phyloP scores from a whole-genome alignment of 2,113 vertebrate genomes.

The Microcebus murinus region DNA sequence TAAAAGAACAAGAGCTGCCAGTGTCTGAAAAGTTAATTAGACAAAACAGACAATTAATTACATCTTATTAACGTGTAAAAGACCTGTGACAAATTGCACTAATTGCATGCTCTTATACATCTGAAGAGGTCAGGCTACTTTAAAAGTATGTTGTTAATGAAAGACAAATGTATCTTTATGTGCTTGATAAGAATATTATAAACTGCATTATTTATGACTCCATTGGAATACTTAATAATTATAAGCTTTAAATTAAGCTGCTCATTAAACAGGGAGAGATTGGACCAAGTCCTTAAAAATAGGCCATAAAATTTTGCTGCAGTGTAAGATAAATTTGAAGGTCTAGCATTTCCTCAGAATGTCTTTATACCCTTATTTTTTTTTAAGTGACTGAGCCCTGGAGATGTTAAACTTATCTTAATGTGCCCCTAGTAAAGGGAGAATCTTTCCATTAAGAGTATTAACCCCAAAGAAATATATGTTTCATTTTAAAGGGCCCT shows the following conservation, averaged over 20 bases:
- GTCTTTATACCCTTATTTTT: constrained; percentile 72
- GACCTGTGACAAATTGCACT: constrained; percentile 88
- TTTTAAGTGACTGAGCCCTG: constrained; percentile 71
- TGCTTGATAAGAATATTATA: constrained; percentile 86
- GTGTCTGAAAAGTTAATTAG: constrained; percentile 88
- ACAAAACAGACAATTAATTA: constrained; percentile 89
- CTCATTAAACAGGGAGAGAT: constrained; percentile 82
- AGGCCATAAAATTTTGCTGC: constrained; percentile 78
- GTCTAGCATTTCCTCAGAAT: constrained; percentile 67
- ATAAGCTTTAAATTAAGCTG: constrained; percentile 86
- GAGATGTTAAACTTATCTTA: constrained; percentile 73
- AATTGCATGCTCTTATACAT: constrained; percentile 85
- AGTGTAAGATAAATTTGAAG: constrained; percentile 82
- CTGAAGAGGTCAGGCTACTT: constrained; percentile 87
- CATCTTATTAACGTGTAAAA: constrained; percentile 87
- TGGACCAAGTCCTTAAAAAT: constrained; percentile 79
- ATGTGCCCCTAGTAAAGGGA: constrained; percentile 53
- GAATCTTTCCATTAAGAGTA: neutral
- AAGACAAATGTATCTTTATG: constrained; percentile 87
- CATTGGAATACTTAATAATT: constrained; percentile 84
- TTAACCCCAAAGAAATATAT: constrained; percentile 37
- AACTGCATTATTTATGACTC: constrained; percentile 88
- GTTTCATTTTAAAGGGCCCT: constrained; percentile 52
- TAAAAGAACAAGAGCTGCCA: constrained; percentile 83
- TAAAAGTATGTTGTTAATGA: constrained; percentile 84